Conservation (phyloP, 1,140 invertebrate genomes). For the Venturia canescens region DNA sequence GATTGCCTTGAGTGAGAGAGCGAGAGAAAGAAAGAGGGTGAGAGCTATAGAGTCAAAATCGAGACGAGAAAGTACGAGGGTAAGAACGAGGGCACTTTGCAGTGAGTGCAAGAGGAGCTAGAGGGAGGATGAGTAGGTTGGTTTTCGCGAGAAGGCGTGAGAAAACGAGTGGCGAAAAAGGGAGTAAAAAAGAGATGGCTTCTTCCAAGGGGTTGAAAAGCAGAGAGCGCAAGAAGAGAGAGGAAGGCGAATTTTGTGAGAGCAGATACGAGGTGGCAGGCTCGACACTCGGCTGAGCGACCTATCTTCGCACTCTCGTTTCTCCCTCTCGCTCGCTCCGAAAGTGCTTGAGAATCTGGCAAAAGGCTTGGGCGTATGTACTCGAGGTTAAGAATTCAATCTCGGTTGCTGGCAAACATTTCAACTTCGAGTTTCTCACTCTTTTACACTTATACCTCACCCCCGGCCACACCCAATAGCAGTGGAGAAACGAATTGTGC, state of each 20-base stretch:
- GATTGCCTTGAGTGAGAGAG: neutral
- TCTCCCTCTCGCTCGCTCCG: constrained; percentile 40
- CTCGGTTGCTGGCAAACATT: constrained; percentile 59
- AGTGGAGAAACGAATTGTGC: constrained; percentile 20
- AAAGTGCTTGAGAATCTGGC: constrained; percentile 51
- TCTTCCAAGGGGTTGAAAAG: constrained; percentile 39
- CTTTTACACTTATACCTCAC: constrained; percentile 16
- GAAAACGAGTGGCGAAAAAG: constrained; percentile 32
- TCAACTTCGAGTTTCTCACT: constrained; percentile 57
- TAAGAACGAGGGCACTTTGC: constrained; percentile 32
- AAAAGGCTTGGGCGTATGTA: constrained; percentile 40
- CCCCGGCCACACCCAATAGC: constrained; percentile 17
- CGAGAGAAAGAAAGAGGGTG: no score
- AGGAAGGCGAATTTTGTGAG: constrained; percentile 37
- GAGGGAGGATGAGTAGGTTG: neutral
- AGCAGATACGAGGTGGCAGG: constrained; percentile 46
- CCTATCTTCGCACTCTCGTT: constrained; percentile 45
- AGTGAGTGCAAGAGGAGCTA: constrained; percentile 1
- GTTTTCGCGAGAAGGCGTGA: constrained; percentile 26
- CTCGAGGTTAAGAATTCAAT: constrained; percentile 65
- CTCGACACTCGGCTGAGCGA: constrained; percentile 48
- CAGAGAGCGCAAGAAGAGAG: constrained; percentile 12
- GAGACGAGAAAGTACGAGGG: constrained; percentile 14
- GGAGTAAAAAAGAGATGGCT: constrained; percentile 38
- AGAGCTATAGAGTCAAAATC: constrained; percentile 25